phyloP scores from a whole-genome alignment of 2,113 vertebrate species.

The Acrocephalus arundinaceus region DNA sequence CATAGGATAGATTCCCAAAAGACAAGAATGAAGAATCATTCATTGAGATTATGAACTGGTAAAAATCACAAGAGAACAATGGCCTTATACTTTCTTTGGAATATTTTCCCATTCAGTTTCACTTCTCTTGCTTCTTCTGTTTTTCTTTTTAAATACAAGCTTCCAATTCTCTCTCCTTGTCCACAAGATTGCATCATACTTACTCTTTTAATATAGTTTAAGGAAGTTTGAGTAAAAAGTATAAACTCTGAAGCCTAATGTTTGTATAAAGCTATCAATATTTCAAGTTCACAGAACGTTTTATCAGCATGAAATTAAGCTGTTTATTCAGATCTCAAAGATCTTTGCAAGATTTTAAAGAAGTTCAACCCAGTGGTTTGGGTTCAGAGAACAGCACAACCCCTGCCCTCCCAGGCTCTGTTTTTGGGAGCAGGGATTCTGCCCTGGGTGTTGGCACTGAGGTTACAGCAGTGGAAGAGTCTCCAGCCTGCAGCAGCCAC shows the following conservation, averaged over 20 bases:
- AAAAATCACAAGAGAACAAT: slow-evolving; percentile 19
- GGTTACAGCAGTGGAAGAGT: slow-evolving; percentile 15
- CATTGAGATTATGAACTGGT: not conserved
- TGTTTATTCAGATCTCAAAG: slow-evolving; percentile 38
- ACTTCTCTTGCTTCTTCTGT: not conserved
- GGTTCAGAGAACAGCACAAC: slow-evolving; percentile 39
- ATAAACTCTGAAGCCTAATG: not conserved
- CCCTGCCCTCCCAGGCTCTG: not conserved
- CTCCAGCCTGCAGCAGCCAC: not conserved
- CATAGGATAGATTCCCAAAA: not conserved
- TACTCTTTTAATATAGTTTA: not conserved
- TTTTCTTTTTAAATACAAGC: not conserved
- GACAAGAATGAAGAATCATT: not conserved
- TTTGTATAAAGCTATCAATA: not conserved
- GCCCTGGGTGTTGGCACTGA: not conserved
- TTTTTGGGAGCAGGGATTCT: not conserved
- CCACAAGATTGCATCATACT: not conserved
- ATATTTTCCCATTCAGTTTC: not conserved
- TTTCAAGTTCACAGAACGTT: not conserved
- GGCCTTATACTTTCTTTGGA: not conserved
- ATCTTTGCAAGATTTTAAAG: not conserved
- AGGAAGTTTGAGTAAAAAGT: not conserved
- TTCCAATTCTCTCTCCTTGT: not conserved
- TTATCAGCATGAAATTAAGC: not conserved
- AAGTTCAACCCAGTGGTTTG: slow-evolving; percentile 37